Evolutionary conservation across 1,140 invertebrate genomes (phyloP).

Genomic region (Propsilocerus akamusi): DNA sequence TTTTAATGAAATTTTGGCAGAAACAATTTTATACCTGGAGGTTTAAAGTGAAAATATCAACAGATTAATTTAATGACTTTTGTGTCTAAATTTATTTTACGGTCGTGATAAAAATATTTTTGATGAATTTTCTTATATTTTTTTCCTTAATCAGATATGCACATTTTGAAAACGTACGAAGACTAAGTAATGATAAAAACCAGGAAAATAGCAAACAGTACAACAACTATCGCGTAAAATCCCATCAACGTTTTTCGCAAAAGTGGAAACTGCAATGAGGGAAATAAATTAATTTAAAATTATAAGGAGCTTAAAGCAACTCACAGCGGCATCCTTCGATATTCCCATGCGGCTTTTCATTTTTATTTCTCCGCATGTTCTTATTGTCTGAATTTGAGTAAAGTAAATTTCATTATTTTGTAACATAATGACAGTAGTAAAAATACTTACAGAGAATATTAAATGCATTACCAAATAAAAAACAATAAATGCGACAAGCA

Average conservation of each 20-base stretch:
- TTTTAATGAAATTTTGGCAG: too few species aligned
- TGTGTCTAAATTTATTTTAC: too few species aligned
- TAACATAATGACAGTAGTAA: too few species aligned
- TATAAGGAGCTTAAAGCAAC: too few species aligned
- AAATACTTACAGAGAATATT: conserved; percentile 58
- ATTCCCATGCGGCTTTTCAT: not conserved
- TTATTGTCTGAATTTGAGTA: too few species aligned
- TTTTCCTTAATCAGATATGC: too few species aligned
- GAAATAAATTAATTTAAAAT: not conserved
- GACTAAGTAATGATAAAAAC: not conserved
- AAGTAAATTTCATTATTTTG: not conserved
- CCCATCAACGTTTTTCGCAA: not conserved
- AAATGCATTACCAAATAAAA: conserved; percentile 80
- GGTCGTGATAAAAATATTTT: too few species aligned
- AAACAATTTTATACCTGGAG: too few species aligned
- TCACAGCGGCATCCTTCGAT: not conserved
- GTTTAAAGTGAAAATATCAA: too few species aligned
- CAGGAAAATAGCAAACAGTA: not conserved
- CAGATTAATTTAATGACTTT: too few species aligned
- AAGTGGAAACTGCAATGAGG: not conserved
- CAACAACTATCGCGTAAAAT: not conserved
- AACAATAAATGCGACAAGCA: conserved; percentile 70
- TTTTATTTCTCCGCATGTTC: not conserved
- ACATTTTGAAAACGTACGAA: too few species aligned
- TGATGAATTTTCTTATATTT: too few species aligned